Conservation (phyloP, 2,888 invertebrate species). For the Petrolisthes manimaculis region DNA sequence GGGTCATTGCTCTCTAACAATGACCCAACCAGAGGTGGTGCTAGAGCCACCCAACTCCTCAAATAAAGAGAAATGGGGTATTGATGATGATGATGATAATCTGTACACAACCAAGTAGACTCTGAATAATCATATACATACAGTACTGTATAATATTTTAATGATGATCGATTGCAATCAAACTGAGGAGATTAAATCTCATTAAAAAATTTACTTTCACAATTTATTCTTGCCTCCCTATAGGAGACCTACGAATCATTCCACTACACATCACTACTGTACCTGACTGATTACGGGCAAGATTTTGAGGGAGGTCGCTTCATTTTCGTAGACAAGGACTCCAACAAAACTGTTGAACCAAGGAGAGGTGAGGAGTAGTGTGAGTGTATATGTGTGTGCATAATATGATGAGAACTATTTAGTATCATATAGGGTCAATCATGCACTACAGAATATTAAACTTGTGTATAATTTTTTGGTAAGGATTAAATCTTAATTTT, state of each 20-base stretch:
- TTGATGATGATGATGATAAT: no score
- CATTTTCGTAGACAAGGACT: slow-evolving; percentile 79
- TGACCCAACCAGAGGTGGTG: no score
- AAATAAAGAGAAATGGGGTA: no score
- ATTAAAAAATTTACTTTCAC: slow-evolving; percentile 10
- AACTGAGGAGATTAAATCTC: neutral
- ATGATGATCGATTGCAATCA: no score
- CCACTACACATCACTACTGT: slow-evolving; percentile 87
- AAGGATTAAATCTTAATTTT: neutral
- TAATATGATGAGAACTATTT: no score
- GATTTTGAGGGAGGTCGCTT: slow-evolving; percentile 89
- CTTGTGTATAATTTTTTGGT: neutral
- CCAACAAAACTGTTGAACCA: slow-evolving; percentile 82
- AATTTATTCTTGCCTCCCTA: neutral
- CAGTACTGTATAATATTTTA: no score
- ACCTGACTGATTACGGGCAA: slow-evolving; percentile 80
- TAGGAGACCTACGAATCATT: slow-evolving; percentile 88
- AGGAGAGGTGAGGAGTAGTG: slow-evolving; percentile 73
- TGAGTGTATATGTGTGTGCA: neutral
- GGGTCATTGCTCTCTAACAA: no score
- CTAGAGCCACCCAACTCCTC: no score
- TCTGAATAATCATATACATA: no score
- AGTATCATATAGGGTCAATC: no score
- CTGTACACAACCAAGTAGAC: no score
- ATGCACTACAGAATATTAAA: no score